phyloP scores from a whole-genome alignment of 1,140 invertebrate genomes.

The Pseudobourletiella spinata region DNA sequence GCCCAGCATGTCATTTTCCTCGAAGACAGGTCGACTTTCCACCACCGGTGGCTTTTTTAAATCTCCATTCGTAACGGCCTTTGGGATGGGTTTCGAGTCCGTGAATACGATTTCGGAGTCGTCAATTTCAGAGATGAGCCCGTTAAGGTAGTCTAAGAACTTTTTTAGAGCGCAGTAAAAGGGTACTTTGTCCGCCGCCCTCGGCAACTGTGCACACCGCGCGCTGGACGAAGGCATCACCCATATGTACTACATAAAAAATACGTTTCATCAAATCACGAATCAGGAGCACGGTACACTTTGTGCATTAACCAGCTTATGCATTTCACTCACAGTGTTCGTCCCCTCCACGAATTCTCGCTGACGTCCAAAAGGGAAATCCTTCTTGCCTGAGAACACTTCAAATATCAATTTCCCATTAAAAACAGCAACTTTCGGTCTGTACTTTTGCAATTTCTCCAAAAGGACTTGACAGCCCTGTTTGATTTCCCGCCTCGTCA shows the following conservation, averaged over 20 bases:
- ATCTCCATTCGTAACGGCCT: constrained; percentile 29
- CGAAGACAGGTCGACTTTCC: background rate
- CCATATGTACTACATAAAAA: constrained; percentile 77
- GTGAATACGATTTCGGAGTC: constrained; percentile 87
- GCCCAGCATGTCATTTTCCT: background rate
- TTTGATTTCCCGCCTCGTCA: constrained; percentile 93
- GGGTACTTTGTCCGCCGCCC: constrained; percentile 92
- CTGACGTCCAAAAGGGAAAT: constrained; percentile 92
- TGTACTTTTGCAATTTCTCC: constrained; percentile 84
- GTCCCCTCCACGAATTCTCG: constrained; percentile 85
- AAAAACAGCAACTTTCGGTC: constrained; percentile 91
- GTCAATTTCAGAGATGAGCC: constrained; percentile 72
- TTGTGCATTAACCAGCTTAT: too few relatives aligned
- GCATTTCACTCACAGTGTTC: constrained; percentile 64
- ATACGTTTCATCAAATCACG: too few relatives aligned
- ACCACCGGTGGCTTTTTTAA: constrained; percentile 18
- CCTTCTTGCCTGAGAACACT: constrained; percentile 93
- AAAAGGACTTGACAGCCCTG: constrained; percentile 81
- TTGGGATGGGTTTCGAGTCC: constrained; percentile 50
- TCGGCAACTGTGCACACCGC: constrained; percentile 85
- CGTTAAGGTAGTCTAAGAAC: constrained; percentile 89
- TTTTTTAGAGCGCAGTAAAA: constrained; percentile 92
- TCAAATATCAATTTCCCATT: constrained; percentile 98
- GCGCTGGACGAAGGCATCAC: constrained; percentile 97
- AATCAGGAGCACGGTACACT: too few relatives aligned